Conservation (phyloP, 2,888 invertebrate species). For the Griposia aprilina region DNA sequence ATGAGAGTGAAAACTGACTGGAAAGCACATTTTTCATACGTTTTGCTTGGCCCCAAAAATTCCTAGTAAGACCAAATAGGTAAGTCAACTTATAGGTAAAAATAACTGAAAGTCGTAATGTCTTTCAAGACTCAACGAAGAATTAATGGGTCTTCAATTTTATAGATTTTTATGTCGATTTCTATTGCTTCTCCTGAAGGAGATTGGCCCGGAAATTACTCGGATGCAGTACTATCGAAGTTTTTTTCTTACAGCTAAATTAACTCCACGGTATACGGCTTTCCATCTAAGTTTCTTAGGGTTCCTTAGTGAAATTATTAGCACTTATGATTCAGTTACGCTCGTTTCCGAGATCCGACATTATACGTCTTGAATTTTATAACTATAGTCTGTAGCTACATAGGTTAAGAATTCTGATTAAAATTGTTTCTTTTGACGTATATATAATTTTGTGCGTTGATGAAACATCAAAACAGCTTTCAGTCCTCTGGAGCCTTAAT, state of each 20-base stretch:
- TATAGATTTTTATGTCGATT: conserved; percentile 17
- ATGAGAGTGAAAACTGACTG: neutral
- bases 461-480: conserved; percentile 13
- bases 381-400: conserved; percentile 15
- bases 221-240: conserved; percentile 36
- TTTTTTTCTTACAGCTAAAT: conserved; percentile 21
- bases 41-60: neutral
- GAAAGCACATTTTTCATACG: too few species aligned
- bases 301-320: neutral
- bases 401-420: conserved; percentile 31
- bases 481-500: neutral
- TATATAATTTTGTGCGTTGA: neutral
- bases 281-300: neutral
- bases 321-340: conserved; percentile 1
- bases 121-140: neutral
- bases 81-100: neutral
- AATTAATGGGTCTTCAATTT: conserved; percentile 5
- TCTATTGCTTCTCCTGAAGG: conserved; percentile 28
- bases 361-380: conserved; percentile 2
- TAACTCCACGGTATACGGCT: neutral
- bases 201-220: conserved; percentile 52
- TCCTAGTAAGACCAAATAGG: neutral
- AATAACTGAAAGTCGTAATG: neutral
- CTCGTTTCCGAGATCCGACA: neutral
- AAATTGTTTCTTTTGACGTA: conserved; percentile 31